Evolutionary conservation across 2,113 vertebrate species (phyloP).

Genomic region (Xyliphius kryptos): DNA sequence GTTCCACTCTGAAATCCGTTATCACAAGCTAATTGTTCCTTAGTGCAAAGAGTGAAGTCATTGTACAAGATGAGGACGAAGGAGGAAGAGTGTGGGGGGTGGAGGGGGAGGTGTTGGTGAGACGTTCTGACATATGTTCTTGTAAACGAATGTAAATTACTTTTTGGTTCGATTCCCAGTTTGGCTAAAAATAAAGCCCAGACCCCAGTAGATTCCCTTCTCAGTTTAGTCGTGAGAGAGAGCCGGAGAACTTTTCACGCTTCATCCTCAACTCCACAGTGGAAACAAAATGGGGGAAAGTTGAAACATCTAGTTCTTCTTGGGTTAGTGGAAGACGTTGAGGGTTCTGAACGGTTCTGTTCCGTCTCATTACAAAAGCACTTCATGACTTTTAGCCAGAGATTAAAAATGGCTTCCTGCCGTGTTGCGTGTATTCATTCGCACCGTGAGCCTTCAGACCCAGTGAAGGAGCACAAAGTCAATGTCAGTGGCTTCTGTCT

Average conservation of each 20-base stretch:
- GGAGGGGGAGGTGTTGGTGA: background rate
- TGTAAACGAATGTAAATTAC: constrained; percentile 21
- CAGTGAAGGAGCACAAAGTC: constrained; percentile 23
- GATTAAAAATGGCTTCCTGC: constrained; percentile 32
- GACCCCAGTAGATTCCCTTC: constrained; percentile 7
- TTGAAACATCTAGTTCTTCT: background rate
- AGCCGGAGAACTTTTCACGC: no score
- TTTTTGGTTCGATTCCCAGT: constrained; percentile 14
- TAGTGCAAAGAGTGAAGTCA: background rate
- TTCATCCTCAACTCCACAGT: constrained; percentile 1
- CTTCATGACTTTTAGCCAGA: constrained; percentile 14
- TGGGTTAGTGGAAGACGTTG: no score
- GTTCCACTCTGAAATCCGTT: no score
- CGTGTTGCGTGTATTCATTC: constrained; percentile 28
- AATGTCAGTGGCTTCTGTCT: constrained; percentile 8
- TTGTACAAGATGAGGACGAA: no score
- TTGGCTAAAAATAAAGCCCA: constrained; percentile 2
- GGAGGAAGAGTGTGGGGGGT: no score
- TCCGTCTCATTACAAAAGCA: constrained; percentile 24
- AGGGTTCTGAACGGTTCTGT: no score
- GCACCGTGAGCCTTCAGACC: constrained; percentile 17
- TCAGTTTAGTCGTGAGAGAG: no score
- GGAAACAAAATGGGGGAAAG: background rate
- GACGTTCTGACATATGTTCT: constrained; percentile 2
- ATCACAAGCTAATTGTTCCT: no score